Base-by-base conservation (phyloP, 2,888 invertebrate species). In the Drosophila rellima region DNA sequence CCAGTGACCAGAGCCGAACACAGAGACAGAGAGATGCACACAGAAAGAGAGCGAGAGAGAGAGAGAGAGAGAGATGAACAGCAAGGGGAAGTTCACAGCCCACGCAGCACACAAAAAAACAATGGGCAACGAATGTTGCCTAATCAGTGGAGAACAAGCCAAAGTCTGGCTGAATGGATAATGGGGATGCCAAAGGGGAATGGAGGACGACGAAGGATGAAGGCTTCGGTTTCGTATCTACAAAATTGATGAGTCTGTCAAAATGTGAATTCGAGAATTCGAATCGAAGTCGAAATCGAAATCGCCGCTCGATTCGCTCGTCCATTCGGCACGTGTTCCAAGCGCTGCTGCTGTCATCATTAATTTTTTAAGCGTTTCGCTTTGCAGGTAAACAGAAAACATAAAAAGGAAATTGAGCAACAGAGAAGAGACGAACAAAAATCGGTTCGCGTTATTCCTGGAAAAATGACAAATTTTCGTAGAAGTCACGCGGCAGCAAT, bases 181-280 rank as follows among this genome's bases (percentile, higher is more conserved):
- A 10, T 17, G 1, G 15, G 52, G n/a, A n/a, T 42, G 42, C 11
- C 10, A 18, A 2, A 15, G 10, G 26, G 26, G 26, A 13, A 18
- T 13, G 10, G 1, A 42, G 40, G 7, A 18, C 40, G 18, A n/a
- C 6, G 15, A 37, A 47, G 61, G 56, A 70, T 74, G 64, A 69
- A 66, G 37, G 20, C 47, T 33, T 18, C 57, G 66, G 60, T 45
- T 74, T 66, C 63, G 74, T 86, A 86, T 86, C 86, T 86, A 85
- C 86, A 86, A 86, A 86, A 86, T 86, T 86, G 88, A 86, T 87
- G 83, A 87, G 88, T 76, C 80, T 89, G 88, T 89, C 88, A 89
- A 83, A 88, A 88, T 88, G 88, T 80, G 88, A 87, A 84, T 89
- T 86, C 82, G 82, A 78, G 80, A 82, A 75, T 82, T 82, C 67